A percentile compares a stretch with the other conserved stretches of the same genome.
Evolutionary conservation across 2,113 vertebrate genomes (phyloP).

Genomic region (Eptatretus burgeri): DNA sequence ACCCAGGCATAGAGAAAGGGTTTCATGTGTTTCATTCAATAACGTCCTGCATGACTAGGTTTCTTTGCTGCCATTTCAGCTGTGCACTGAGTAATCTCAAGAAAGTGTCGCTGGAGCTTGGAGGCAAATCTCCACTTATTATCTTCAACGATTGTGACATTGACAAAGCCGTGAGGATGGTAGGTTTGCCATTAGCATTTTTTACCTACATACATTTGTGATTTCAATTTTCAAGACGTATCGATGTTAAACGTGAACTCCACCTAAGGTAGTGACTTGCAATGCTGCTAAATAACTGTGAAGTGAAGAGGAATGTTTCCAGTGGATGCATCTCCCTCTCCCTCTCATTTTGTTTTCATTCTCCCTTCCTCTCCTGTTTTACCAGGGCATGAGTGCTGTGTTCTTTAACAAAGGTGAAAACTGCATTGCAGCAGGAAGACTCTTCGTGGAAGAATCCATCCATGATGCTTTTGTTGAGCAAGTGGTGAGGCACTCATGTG

Average conservation of each 20-base stretch:
- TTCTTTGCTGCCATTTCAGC: constrained; percentile 10
- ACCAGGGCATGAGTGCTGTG: constrained; percentile 34
- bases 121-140: constrained; percentile 39
- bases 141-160: constrained; percentile 43
- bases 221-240: too few relatives aligned
- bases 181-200: constrained; percentile 12
- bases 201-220: not conserved
- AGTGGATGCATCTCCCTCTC: too few relatives aligned
- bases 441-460: constrained; percentile 37
- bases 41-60: too few relatives aligned
- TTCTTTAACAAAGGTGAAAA: constrained; percentile 52
- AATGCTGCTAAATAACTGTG: too few relatives aligned
- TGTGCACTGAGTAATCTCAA: constrained; percentile 35
- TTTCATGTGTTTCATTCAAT: too few relatives aligned
- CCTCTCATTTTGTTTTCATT: too few relatives aligned
- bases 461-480: constrained; percentile 29
- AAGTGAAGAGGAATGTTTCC: too few relatives aligned
- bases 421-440: constrained; percentile 36
- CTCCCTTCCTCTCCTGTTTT: too few relatives aligned
- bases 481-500: constrained; percentile 26
- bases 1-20: too few relatives aligned
- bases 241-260: too few relatives aligned
- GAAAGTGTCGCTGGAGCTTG: constrained; percentile 38
- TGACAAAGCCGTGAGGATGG: constrained; percentile 38
- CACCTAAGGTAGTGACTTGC: too few relatives aligned